Percentiles rank a stretch among this genome's conserved stretches.
These are phyloP conservation scores for Megalurothrips usitatus DNA, from an alignment of 2,888 invertebrate genomes.

Conservation along the genomic window DNA sequence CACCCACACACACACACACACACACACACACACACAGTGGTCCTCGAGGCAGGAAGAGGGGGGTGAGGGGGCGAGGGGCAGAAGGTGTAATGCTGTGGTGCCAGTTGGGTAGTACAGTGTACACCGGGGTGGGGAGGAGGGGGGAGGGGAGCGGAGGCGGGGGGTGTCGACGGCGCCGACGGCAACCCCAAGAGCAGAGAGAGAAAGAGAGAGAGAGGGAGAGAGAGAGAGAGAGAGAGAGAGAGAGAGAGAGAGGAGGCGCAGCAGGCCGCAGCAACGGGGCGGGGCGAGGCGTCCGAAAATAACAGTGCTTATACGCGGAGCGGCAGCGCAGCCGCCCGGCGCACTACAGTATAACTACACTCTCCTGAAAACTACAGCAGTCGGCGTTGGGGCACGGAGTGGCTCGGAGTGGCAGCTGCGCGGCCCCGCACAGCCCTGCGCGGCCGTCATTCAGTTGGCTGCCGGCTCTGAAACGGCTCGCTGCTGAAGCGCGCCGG, in stretches of 20 bases:
- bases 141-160: not conserved
- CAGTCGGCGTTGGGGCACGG: no score
- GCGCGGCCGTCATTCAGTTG: not conserved
- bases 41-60: no score
- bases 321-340: not conserved
- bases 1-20: no score
- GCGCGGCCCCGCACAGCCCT: not conserved
- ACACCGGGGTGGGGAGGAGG: not conserved
- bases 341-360: no score
- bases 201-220: no score
- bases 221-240: no score
- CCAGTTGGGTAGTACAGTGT: not conserved
- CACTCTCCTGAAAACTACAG: no score
- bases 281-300: constrained; percentile 21
- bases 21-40: no score
- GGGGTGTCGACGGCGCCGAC: not conserved
- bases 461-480: not conserved
- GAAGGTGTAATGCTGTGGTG: no score
- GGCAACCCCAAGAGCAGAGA: not conserved
- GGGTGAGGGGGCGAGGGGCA: no score
- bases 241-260: no score
- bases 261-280: constrained; percentile 17
- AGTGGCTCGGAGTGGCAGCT: no score
- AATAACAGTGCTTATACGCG: constrained; percentile 16
- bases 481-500: not conserved